Base-by-base conservation (phyloP, 2,888 invertebrate genomes). In the Mythimna impura region DNA sequence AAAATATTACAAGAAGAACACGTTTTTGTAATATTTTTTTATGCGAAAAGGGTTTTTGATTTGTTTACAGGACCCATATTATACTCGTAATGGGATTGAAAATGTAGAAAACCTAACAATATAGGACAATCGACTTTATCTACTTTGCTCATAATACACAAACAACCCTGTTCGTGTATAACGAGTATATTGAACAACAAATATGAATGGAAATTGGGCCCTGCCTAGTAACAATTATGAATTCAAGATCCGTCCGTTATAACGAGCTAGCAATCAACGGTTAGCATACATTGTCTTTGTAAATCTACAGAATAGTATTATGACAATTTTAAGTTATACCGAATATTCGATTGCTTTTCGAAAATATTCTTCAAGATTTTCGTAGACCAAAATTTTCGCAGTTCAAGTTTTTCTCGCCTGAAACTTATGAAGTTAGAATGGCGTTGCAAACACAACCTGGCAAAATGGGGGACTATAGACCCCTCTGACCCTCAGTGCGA, bases 161-260 rank as follows among this genome's bases (percentile, higher is more conserved):
- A 61, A 57, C 22, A n/a, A 60, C 58, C 30, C 40, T 14, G 43
- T 47, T 7, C 47, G 17, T 47, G 6, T 47, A 47, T 47, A 20
- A 47, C 47, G 7, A 47, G 47, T 5, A 66, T 70, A 81, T 82
- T 74, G 67, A 64, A 71, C 82, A 63, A 72, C 67, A 78, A 84
- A 81, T 71, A 71, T 65, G 25, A 36, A 76, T 60, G 50, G 65
- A 60, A 65, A 66, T 70, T 40, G 70, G 62, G 70, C 71, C 70
- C 78, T 30, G 10, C 54, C 47, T 60, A 64, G 68, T 76, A 80
- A 80, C 80, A 72, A 82, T 84, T 78, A 80, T 76, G 69, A 74
- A 84, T 82, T 82, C 76, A 71, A 76, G 67, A 81, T 78, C 61
- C 71, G 76, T 63, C 30, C 67, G 58, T 40, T 52, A 14, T 73